Percentiles rank a stretch among this genome's conserved stretches.
These are phyloP conservation scores for Drosophila cardini DNA, from an alignment of 1,140 invertebrate species.

Conservation along the genomic window DNA sequence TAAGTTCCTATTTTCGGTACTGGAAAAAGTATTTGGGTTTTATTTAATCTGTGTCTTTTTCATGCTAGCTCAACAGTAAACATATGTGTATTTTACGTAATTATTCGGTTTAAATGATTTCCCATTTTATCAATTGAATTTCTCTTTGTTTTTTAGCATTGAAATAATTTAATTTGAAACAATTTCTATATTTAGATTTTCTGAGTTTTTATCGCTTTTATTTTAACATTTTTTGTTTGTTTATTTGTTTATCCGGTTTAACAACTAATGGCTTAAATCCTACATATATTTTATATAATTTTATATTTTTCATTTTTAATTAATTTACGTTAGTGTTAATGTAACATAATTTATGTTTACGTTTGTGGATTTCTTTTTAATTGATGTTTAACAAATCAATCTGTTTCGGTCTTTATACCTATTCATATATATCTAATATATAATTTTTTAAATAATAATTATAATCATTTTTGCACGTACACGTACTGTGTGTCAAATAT, in stretches of 20 bases:
- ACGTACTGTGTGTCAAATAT: constrained; percentile 59
- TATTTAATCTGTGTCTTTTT: constrained; percentile 53
- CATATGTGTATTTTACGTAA: constrained; percentile 65
- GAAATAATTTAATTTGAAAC: constrained; percentile 76
- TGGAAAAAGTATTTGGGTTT: constrained; percentile 46
- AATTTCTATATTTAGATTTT: constrained; percentile 64
- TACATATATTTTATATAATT: constrained; percentile 55
- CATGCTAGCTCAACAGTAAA: constrained; percentile 67
- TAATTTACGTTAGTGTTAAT: constrained; percentile 60
- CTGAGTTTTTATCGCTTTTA: constrained; percentile 55
- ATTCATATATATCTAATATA: constrained; percentile 52
- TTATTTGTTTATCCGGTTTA: constrained; percentile 49
- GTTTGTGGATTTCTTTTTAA: constrained; percentile 59
- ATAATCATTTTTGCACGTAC: constrained; percentile 51
- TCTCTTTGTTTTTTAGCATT: constrained; percentile 24
- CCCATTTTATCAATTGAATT: constrained; percentile 39
- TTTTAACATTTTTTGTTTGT: constrained; percentile 46
- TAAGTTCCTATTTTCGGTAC: constrained; percentile 16
- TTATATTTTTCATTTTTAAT: constrained; percentile 14
- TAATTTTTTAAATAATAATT: constrained; percentile 61
- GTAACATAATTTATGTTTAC: constrained; percentile 71
- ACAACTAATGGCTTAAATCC: constrained; percentile 73
- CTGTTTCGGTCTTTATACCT: constrained; percentile 34
- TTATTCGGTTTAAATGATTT: constrained; percentile 56
- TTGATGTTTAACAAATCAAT: constrained; percentile 68